Base-by-base conservation (phyloP, 2,797 vertebrate genomes). In the Selene dorsalis region DNA sequence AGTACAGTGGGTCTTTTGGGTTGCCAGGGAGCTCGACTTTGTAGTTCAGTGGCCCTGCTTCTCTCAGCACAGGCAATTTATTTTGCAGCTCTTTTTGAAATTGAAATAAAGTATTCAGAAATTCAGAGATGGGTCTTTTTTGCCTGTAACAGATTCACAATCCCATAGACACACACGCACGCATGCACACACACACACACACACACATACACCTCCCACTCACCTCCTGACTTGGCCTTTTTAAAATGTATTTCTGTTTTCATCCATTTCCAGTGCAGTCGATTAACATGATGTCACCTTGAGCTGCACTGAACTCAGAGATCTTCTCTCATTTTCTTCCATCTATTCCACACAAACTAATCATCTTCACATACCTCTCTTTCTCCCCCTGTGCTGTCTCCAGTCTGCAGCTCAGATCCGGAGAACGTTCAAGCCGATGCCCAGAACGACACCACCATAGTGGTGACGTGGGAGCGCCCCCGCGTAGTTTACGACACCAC, bases 331-430 rank as follows among this genome's bases (percentile, higher is more conserved):
- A 1, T n/a, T 41, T 62, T 75, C 18, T 28, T 55, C 18, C 12
- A 50, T 45, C 14, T 20, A 41, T 63, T 35, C 20, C 24, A 13
- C 58, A 69, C 26, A 0, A 2, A 57, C 67, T 4, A 50, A 62
- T 62, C 10, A 17, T 20, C n/a, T 20, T 26, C 17, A 6, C 0
- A 11, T 6, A 32, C 4, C 8, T 20, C 16, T 39, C 47, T 35
- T 11, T 24, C 1, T 43, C 16, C 56, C 17, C 69, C n/a, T 67
- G 24, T 43, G 6, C 50, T 2, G 1, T n/a, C 65, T 82, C 20
- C 76, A 99, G 98, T 96, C 86, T 99, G 98, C 92, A 98, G 97
- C 88, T 97, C 96, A 5, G 96, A 98, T 90, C 97, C 98, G 22
- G 95, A 97, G 88, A 98, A 97, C 39, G 89, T 99, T 30, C 97